These are phyloP conservation scores for Seriola quinqueradiata DNA, from an alignment of 2,113 vertebrate species.

Conservation along the genomic window DNA sequence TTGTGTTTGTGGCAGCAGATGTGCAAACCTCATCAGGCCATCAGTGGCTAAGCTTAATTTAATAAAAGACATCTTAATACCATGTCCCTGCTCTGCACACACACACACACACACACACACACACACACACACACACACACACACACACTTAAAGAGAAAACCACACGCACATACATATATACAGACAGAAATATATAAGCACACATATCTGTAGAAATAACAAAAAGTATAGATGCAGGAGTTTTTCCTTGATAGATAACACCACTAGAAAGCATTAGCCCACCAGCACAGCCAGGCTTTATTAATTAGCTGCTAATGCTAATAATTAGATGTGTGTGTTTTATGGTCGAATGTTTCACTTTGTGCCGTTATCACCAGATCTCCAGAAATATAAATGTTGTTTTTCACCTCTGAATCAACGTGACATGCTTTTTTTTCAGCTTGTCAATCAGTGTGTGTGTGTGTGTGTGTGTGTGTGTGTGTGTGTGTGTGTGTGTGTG, in stretches of 20 bases:
- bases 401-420: too few species aligned
- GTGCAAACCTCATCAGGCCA: conserved; percentile 76
- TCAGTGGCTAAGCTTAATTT: conserved; percentile 75
- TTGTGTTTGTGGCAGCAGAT: conserved; percentile 65
- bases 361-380: too few species aligned
- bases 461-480: not conserved
- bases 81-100: conserved; percentile 36
- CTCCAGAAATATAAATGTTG: too few species aligned
- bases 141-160: not conserved
- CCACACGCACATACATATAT: not conserved
- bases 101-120: conserved; percentile 9
- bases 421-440: too few species aligned
- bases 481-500: not conserved
- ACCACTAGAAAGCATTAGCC: too few species aligned
- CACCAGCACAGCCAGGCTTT: too few species aligned
- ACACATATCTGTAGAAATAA: not conserved
- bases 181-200: not conserved
- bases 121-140: not conserved
- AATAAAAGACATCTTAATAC: conserved; percentile 81
- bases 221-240: not conserved
- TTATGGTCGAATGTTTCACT: too few species aligned
- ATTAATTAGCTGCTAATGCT: too few species aligned
- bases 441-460: too few species aligned
- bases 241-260: too few species aligned
- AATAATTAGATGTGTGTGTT: too few species aligned